phyloP scores from a whole-genome alignment of 2,797 vertebrate genomes.

The Telmatherina bonti region DNA sequence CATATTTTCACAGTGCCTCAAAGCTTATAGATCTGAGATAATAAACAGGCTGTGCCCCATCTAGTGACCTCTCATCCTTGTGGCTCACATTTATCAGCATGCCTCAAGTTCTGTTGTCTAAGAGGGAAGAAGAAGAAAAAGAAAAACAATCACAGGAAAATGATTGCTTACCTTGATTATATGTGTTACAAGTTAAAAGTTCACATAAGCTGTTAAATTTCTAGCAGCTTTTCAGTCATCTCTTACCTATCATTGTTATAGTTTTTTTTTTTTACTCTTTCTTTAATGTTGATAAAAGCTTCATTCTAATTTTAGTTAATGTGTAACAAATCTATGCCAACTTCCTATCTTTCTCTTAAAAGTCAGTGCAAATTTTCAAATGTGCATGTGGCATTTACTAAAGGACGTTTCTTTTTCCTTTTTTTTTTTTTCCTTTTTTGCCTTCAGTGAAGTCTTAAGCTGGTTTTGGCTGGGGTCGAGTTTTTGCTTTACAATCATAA shows the following conservation, averaged over 20 bases:
- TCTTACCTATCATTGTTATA: no score
- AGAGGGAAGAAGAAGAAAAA: background rate
- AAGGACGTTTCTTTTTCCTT: background rate
- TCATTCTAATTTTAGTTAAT: background rate
- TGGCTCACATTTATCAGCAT: slow-evolving; percentile 17
- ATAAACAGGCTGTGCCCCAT: background rate
- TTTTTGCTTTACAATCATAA: background rate
- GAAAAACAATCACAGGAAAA: background rate
- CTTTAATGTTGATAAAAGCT: slow-evolving; percentile 5
- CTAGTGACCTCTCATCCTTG: background rate
- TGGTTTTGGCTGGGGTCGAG: background rate
- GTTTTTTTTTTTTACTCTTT: no score
- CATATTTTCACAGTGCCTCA: slow-evolving; percentile 7
- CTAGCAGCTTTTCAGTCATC: background rate
- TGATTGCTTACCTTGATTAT: background rate
- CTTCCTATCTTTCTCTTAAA: background rate
- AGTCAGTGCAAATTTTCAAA: background rate
- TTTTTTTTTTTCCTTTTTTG: background rate
- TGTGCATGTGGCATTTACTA: background rate
- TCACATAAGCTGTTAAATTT: background rate
- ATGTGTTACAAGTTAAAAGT: background rate
- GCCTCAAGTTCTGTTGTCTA: background rate
- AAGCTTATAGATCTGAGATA: slow-evolving; percentile 8
- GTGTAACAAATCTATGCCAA: background rate
- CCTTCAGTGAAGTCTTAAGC: background rate